Conservation (phyloP, 2,797 vertebrate species). For the Acrocephalus scirpaceus region DNA sequence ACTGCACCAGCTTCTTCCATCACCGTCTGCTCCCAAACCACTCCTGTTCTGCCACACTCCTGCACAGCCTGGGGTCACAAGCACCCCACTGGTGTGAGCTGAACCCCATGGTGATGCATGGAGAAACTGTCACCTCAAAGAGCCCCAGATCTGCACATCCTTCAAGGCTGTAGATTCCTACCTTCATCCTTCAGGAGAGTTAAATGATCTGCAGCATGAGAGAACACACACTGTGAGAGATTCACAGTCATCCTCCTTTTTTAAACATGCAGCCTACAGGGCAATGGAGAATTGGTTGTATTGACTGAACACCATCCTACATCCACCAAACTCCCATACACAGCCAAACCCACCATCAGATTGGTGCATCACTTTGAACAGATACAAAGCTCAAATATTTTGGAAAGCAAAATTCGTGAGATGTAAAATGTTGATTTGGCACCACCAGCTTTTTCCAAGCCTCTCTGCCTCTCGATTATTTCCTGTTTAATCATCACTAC, state of each 20-base stretch:
- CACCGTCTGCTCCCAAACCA: background rate
- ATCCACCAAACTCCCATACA: background rate
- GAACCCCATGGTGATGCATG: background rate
- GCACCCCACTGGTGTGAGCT: accelerated
- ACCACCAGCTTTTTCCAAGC: background rate
- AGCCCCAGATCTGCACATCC: background rate
- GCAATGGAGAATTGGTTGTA: background rate
- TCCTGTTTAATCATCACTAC: background rate
- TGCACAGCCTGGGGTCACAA: background rate
- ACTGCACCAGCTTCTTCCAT: background rate
- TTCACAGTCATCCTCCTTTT: background rate
- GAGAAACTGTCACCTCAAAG: background rate
- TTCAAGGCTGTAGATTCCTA: background rate
- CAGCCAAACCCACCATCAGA: background rate
- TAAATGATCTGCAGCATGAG: background rate
- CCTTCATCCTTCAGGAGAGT: background rate
- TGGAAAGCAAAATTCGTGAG: background rate
- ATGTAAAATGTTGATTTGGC: background rate
- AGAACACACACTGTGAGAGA: background rate
- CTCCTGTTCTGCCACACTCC: background rate
- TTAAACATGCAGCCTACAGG: background rate
- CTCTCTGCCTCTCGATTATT: background rate
- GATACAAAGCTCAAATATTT: background rate
- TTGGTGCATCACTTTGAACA: background rate
- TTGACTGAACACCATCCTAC: background rate